These are phyloP conservation scores for Tamias sibiricus DNA, from an alignment of 2,113 vertebrate genomes.

Conservation along the genomic window DNA sequence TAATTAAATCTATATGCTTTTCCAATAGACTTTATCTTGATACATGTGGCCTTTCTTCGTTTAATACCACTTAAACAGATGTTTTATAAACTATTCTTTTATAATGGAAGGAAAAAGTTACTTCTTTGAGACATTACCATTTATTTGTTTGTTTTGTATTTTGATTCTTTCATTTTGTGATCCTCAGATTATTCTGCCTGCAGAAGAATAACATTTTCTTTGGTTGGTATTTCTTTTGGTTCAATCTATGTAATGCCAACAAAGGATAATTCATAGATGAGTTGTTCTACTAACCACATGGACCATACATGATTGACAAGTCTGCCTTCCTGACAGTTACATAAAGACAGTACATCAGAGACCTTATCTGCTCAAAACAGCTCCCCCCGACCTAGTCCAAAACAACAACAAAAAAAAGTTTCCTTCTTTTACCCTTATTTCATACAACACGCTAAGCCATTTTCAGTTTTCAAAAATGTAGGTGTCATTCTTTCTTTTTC, in stretches of 20 bases:
- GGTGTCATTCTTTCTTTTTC: background rate
- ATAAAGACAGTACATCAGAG: background rate
- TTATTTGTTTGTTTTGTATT: background rate
- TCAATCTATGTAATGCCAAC: background rate
- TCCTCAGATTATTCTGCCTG: background rate
- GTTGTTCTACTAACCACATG: background rate
- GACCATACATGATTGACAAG: background rate
- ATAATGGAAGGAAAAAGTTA: background rate
- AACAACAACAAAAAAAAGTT: background rate
- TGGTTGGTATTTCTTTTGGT: background rate
- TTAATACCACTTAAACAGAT: background rate
- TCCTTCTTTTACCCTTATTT: background rate
- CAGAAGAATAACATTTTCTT: background rate
- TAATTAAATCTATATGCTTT: background rate
- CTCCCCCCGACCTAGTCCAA: background rate
- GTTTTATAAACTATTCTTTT: background rate
- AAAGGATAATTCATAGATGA: background rate
- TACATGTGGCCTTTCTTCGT: background rate
- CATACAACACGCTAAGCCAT: background rate
- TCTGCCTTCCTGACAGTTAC: background rate
- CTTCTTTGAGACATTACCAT: background rate
- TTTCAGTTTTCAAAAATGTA: background rate
- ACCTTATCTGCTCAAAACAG: background rate
- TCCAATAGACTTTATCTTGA: background rate
- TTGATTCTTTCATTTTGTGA: background rate